Evolutionary conservation across 2,888 invertebrate genomes (phyloP).

Genomic region (Chrysodeixis includens): DNA sequence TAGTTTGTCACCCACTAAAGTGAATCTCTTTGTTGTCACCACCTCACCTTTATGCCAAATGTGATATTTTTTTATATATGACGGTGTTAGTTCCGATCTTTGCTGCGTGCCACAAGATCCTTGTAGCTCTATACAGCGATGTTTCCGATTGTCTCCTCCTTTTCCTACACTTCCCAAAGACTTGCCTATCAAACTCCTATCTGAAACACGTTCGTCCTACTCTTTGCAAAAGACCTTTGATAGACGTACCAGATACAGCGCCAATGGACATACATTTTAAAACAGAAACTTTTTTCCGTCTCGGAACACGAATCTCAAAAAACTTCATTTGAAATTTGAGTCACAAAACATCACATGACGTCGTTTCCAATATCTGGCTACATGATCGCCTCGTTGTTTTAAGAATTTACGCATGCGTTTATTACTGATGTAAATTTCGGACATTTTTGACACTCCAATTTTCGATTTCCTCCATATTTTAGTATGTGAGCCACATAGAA

Average conservation of each 20-base stretch:
- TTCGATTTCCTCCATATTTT: slow-evolving; percentile 45
- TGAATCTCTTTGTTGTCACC: neutral
- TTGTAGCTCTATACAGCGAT: no score
- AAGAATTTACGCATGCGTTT: slow-evolving; percentile 24
- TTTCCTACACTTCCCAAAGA: neutral
- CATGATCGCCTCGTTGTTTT: slow-evolving; percentile 36
- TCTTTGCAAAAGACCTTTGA: neutral
- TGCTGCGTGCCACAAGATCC: no score
- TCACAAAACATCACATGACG: slow-evolving; percentile 31
- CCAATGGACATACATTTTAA: neutral
- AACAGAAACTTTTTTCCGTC: neutral
- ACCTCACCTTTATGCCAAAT: no score
- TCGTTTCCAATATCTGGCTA: slow-evolving; percentile 33
- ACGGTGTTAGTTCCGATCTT: no score
- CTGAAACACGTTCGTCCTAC: neutral
- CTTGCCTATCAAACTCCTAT: neutral
- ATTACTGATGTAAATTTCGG: slow-evolving; percentile 34
- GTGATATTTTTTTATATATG: no score
- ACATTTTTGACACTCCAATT: slow-evolving; percentile 30
- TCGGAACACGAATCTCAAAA: slow-evolving; percentile 12
- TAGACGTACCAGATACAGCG: neutral
- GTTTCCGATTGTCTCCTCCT: no score
- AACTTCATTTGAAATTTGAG: slow-evolving; percentile 12
- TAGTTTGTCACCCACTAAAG: neutral
- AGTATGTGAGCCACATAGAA: slow-evolving; percentile 53